Conservation (phyloP, 30 jellyfish, hydroid and myxozoan genomes). For the Chrysaora quinquecirrha region DNA sequence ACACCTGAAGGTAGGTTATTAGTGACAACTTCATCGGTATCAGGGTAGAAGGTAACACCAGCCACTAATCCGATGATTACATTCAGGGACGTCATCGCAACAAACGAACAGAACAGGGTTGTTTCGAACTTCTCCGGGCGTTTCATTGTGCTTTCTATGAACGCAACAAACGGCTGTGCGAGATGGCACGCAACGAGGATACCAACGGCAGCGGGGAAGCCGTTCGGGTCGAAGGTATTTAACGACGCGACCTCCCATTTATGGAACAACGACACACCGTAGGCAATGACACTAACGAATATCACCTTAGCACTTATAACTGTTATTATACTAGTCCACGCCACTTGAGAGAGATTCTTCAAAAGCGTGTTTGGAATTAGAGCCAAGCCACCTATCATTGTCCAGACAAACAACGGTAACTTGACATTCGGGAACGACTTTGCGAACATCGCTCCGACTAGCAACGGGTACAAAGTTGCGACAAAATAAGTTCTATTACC, state of each 20-base stretch:
- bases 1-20: conserved; percentile 88
- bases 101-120: conserved; percentile 77
- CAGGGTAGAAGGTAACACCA: conserved; percentile 87
- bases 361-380: conserved; percentile 82
- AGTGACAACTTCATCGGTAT: conserved; percentile 93
- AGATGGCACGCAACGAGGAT: conserved; percentile 85
- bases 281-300: conserved; percentile 72
- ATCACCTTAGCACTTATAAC: conserved; percentile 90
- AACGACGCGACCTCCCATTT: conserved; percentile 76
- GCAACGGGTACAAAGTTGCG: conserved; percentile 86
- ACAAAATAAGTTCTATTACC: conserved; percentile 90
- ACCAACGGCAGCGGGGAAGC: conserved; percentile 88
- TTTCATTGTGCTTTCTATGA: conserved; percentile 89
- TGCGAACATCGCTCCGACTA: conserved; percentile 92
- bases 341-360: conserved; percentile 87
- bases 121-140: conserved; percentile 88
- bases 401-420: conserved; percentile 90
- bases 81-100: conserved; percentile 85
- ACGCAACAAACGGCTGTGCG: conserved; percentile 97
- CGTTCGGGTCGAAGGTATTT: conserved; percentile 79
- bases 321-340: conserved; percentile 95
- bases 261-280: conserved; percentile 68
- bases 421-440: conserved; percentile 81
- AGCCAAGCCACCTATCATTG: conserved; percentile 87
- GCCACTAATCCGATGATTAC: conserved; percentile 82